These are phyloP conservation scores for Pseudoips prasinana DNA, from an alignment of 2,888 invertebrate species.

Conservation along the genomic window DNA sequence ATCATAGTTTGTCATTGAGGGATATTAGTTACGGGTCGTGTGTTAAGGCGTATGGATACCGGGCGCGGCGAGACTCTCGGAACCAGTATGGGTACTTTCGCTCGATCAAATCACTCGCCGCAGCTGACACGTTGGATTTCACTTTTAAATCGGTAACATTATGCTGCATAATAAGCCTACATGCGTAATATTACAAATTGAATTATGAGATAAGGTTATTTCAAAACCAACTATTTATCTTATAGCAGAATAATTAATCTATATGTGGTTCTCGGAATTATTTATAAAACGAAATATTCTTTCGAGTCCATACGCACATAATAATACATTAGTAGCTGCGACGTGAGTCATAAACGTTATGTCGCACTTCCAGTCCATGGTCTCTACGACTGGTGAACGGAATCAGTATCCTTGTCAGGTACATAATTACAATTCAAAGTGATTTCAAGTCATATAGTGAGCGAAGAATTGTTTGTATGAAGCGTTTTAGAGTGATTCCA, in stretches of 20 bases:
- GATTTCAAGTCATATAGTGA: constrained; percentile 47
- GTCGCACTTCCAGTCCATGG: constrained; percentile 31
- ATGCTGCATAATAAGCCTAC: constrained; percentile 8
- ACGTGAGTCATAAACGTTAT: constrained; percentile 20
- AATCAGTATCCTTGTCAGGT: constrained; percentile 50
- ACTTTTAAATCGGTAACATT: constrained; percentile 56
- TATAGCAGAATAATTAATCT: too few relatives aligned
- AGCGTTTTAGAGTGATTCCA: constrained; percentile 27
- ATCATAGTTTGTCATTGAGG: constrained; percentile 29
- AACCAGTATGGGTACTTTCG: constrained; percentile 78
- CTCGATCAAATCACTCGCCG: constrained; percentile 59
- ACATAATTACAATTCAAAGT: constrained; percentile 53
- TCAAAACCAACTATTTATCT: too few relatives aligned
- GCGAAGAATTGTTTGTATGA: constrained; percentile 39
- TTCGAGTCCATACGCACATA: too few relatives aligned
- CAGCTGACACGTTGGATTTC: constrained; percentile 65
- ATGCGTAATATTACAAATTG: too few relatives aligned
- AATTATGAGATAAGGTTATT: too few relatives aligned
- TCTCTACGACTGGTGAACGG: constrained; percentile 41
- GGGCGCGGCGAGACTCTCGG: constrained; percentile 43
- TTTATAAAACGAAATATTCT: too few relatives aligned
- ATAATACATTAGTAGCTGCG: too few relatives aligned
- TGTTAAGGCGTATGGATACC: constrained; percentile 37
- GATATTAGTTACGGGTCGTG: constrained; percentile 29
- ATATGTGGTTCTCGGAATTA: too few relatives aligned